A percentile compares a stretch with the other conserved stretches of the same genome.
These are phyloP conservation scores for Xestia rhomboidea DNA, from an alignment of 2,888 invertebrate genomes.

Conservation along the genomic window DNA sequence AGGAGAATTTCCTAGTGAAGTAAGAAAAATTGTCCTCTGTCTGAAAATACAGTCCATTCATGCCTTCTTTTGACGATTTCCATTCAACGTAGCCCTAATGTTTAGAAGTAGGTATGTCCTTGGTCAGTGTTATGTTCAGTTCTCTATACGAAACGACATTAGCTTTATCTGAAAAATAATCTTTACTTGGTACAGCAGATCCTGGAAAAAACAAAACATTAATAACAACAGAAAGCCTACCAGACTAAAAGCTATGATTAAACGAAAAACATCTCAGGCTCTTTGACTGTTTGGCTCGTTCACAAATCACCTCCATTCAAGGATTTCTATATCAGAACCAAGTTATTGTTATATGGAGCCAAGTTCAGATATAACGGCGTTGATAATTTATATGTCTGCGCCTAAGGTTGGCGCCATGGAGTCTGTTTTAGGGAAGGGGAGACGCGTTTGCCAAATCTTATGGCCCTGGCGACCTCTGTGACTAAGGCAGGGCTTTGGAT, in stretches of 20 bases:
- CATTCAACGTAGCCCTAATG: neutral
- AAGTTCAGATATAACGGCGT: conserved; percentile 49
- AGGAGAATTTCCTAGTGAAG: neutral
- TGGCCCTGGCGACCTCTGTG: conserved; percentile 26
- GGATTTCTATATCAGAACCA: conserved; percentile 44
- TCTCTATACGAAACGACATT: conserved; percentile 1
- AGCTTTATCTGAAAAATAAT: neutral
- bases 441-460: conserved; percentile 56
- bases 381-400: conserved; percentile 52
- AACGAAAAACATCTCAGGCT: conserved; percentile 49
- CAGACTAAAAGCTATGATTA: conserved; percentile 39
- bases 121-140: conserved; percentile 8
- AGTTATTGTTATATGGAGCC: conserved; percentile 54
- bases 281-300: conserved; percentile 56
- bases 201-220: conserved; percentile 29
- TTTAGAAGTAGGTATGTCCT: neutral
- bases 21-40: no score
- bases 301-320: conserved; percentile 53
- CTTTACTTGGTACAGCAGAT: conserved; percentile 6
- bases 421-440: conserved; percentile 52
- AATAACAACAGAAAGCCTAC: conserved; percentile 17
- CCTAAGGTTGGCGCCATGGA: conserved; percentile 54
- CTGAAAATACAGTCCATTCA: neutral
- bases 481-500: neutral
- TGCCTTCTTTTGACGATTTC: neutral